phyloP scores from a whole-genome alignment of 1,140 invertebrate genomes.

The Neotoxoptera formosana region DNA sequence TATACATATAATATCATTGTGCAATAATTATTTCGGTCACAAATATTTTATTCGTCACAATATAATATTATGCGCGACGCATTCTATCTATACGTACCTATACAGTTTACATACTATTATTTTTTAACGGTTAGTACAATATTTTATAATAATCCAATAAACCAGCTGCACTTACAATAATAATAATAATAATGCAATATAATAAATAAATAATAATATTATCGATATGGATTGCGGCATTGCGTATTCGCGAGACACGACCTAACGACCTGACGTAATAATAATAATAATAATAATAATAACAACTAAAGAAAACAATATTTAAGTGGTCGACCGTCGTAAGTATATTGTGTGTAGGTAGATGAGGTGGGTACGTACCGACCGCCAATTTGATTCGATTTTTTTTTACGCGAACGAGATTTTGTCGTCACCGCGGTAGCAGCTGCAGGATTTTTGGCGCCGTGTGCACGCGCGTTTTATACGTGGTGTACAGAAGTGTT shows the following conservation, averaged over 20 bases:
- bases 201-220: not conserved
- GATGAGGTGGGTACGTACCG: conserved; percentile 30
- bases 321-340: not conserved
- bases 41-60: too few relatives aligned
- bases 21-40: too few relatives aligned
- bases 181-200: not conserved
- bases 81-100: too few relatives aligned
- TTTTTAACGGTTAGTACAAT: too few relatives aligned
- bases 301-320: not conserved
- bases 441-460: not conserved
- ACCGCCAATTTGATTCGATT: conserved; percentile 36
- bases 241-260: not conserved
- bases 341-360: conserved; percentile 6
- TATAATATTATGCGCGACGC: too few relatives aligned
- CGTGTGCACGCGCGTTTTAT: not conserved
- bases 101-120: too few relatives aligned
- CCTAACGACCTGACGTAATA: not conserved
- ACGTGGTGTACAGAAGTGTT: not conserved
- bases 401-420: not conserved
- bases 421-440: not conserved
- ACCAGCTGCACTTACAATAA: not conserved
- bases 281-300: too few relatives aligned
- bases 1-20: too few relatives aligned
- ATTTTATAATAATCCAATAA: too few relatives aligned
- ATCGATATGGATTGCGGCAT: not conserved